These are phyloP conservation scores for Hypsopygia costalis DNA, from an alignment of 2,888 invertebrate genomes.

Conservation along the genomic window DNA sequence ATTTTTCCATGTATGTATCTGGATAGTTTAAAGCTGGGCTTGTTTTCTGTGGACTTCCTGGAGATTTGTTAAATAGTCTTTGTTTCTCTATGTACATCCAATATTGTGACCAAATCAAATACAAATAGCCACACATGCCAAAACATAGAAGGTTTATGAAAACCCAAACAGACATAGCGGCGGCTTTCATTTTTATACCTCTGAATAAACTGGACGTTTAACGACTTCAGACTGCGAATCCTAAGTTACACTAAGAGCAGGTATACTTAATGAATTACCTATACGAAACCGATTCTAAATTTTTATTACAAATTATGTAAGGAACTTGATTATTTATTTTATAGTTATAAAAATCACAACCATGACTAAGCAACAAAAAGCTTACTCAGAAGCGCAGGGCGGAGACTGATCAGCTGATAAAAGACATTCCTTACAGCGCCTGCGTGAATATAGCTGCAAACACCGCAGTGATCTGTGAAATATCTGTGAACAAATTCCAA, in stretches of 20 bases:
- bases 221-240: too few species aligned
- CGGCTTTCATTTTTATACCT: slow-evolving; percentile 76
- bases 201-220: not conserved
- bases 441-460: slow-evolving; percentile 37
- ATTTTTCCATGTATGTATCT: slow-evolving; percentile 36
- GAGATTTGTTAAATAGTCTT: slow-evolving; percentile 58
- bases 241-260: too few species aligned
- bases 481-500: too few species aligned
- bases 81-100: slow-evolving; percentile 83
- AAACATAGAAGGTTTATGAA: slow-evolving; percentile 86
- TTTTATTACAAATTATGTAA: slow-evolving; percentile 8
- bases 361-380: slow-evolving; percentile 22
- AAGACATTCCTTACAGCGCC: slow-evolving; percentile 34
- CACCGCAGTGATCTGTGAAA: slow-evolving; percentile 17
- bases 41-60: slow-evolving; percentile 35
- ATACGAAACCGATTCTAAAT: not conserved
- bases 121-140: slow-evolving; percentile 87
- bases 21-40: slow-evolving; percentile 36
- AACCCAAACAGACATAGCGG: slow-evolving; percentile 85
- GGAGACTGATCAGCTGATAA: slow-evolving; percentile 53
- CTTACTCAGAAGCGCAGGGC: slow-evolving; percentile 30
- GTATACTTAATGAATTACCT: too few species aligned
- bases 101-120: slow-evolving; percentile 86
- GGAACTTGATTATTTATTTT: slow-evolving; percentile 12
- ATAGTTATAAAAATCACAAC: slow-evolving; percentile 33